Conservation (phyloP, 2,797 vertebrate species). For the Catamblyrhynchus diadema region DNA sequence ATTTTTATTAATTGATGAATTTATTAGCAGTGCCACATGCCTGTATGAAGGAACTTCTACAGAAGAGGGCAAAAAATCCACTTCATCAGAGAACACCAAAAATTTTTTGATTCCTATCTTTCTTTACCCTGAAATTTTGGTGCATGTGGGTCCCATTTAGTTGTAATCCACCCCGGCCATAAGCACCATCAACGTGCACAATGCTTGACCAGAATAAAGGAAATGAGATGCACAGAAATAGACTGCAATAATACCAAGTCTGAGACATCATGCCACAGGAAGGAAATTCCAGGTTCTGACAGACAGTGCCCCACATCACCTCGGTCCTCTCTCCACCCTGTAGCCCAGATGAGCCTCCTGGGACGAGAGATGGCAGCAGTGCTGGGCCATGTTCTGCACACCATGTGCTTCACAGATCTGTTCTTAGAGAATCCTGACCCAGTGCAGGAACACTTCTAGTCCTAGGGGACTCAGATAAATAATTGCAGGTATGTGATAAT, state of each 20-base stretch:
- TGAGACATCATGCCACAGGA: background rate
- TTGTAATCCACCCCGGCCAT: background rate
- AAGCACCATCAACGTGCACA: background rate
- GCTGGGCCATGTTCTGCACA: background rate
- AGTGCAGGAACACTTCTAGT: background rate
- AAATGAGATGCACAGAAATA: conserved; percentile 51
- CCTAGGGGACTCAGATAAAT: background rate
- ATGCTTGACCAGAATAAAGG: conserved; percentile 1
- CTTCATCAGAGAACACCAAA: background rate
- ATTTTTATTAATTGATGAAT: background rate
- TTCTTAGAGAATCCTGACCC: background rate
- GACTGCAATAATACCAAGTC: background rate
- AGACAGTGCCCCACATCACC: background rate
- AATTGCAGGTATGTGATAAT: background rate
- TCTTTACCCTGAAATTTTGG: background rate
- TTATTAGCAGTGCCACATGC: background rate
- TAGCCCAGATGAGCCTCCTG: background rate
- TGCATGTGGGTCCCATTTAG: conserved; percentile 17
- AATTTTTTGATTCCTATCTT: background rate
- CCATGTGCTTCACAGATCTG: background rate
- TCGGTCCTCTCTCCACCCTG: background rate
- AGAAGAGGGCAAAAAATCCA: background rate
- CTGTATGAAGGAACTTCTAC: background rate
- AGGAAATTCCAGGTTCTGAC: conserved; percentile 37
- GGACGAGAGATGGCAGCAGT: background rate